Evolutionary conservation across 1,140 invertebrate species (phyloP), one percentile per base, ranked within the genome.

Genomic region (Protaetia brevitarsis): DNA sequence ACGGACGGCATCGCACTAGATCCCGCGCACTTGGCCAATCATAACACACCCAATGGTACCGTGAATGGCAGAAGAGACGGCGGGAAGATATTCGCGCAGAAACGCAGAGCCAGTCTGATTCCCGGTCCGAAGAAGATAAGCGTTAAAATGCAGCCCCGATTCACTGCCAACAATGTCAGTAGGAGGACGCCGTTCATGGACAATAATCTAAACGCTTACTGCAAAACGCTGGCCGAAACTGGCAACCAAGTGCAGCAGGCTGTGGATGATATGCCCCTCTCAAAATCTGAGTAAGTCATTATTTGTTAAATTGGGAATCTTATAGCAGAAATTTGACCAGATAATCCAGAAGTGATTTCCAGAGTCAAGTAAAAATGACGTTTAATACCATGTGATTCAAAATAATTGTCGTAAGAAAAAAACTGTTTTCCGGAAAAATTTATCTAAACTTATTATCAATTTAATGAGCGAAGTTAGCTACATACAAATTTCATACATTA

Each of bases 191-290:
- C 82, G 4, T 88, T 89, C 66, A 88, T 89, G 85, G 86, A 87
- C 65, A 85, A 85, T 37, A 89, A 88, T 74, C 75, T 90, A 2
- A 82, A 85, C 11, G 83, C 87, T 66, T 91, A 89, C 74, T 82
- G 86, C 69, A 79, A 86, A 68, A 88, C 89, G 83, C 75, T 89
- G 19, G 85, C 83, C 68, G 83, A 83, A 6, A 89, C 89, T 0
- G 86, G 91, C 73, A 82, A 84, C 1, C 85, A 88, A 70, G 90
- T 93, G 89, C 84, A 86, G 37, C 83, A 86, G 30, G 87, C 87
- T 36, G 91, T 92, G 58, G 84, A 90, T 61, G 82, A 86, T 66
- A 90, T 92, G 87, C 86, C 88, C 6, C 82, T 90, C 65, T 87
- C 86, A 66, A 91, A 89, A 75, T 84, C 82, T 75, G 84, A 86